Base-by-base conservation (phyloP, 2,113 vertebrate species). In the Emydocephalus ijimae region DNA sequence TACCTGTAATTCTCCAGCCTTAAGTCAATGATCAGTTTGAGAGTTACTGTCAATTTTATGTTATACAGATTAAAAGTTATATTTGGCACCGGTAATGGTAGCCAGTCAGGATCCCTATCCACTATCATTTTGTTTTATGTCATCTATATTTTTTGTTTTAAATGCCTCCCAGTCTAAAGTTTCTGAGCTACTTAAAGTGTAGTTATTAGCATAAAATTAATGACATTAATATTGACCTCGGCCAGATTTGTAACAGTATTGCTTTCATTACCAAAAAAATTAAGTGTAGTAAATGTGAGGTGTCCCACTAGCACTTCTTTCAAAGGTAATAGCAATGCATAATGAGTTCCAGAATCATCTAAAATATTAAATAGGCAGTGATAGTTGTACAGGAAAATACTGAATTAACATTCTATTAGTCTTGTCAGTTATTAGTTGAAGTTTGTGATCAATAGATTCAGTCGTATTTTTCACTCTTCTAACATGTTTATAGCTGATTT, bases 381-480 rank as follows among this genome's bases (percentile, higher is more conserved):
- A 50, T 48, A 59, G 56, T 48, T 89, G 29, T 45, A 4, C 14
- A 45, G 39, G 14, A 55, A 56, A 85, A 57, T 85, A 50, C 3
- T 45, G 55, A 26, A 59, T 34, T 88, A 61, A 88, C n/a, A 20
- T 81, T 81, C 15, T 21, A 39, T 39, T 39, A 9, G 5, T 81
- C 1, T 18, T 81, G 69, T 81, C 15, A 39, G 34, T 81, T 81
- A 39, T 81, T 39, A 81, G 15, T 39, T 81, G 15, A 45, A 5
- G 39, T 55, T 56, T 87, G 43, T 52, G n/a, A 20, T 81, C 69
- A n/a, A 59, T 14, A 24, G 43, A 43, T 4, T 0, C 0, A 21
- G 0, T 56, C 20, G 12, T n/a, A 55, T 29, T 10, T 89, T 88
- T 23, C 26, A 50, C 39, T 7, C 50, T 48, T 20, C 23, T 85